phyloP scores from a whole-genome alignment of 1,140 invertebrate genomes.

The Arctopsyche grandis region DNA sequence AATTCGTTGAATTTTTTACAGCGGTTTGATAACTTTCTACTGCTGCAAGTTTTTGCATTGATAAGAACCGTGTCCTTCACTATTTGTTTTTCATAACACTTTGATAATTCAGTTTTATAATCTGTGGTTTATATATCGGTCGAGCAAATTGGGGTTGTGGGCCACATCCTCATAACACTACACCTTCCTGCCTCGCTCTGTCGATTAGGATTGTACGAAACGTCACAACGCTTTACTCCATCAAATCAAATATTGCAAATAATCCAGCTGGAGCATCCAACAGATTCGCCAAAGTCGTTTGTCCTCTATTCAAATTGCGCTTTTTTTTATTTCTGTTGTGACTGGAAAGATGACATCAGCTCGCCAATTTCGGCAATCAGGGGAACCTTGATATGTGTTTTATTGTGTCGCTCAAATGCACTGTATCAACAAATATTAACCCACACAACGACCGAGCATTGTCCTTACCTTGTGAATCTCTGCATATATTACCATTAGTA shows the following conservation, averaged over 20 bases:
- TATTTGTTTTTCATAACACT: no score
- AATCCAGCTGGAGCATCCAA: background rate
- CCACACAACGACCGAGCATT: no score
- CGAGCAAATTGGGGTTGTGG: constrained; percentile 36
- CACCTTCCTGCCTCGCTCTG: constrained; percentile 1
- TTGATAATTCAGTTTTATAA: no score
- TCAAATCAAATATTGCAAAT: background rate
- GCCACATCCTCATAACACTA: constrained; percentile 38
- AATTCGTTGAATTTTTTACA: no score
- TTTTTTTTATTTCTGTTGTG: constrained; percentile 1
- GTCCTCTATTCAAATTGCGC: background rate
- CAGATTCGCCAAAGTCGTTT: background rate
- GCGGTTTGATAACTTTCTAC: no score
- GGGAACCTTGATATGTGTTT: constrained; percentile 9
- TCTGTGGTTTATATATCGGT: background rate
- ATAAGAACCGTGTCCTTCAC: no score
- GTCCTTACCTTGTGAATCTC: no score
- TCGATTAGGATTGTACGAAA: background rate
- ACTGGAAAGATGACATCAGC: background rate
- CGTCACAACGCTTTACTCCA: background rate
- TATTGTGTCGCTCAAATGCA: background rate
- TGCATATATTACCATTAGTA: background rate
- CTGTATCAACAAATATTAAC: no score
- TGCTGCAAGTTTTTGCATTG: no score
- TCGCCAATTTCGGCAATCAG: constrained; percentile 15